Percentiles rank a stretch among this genome's conserved stretches.
phyloP scores from a whole-genome alignment of 2,888 invertebrate species.

The Ashinkailepas kermadecensis region DNA sequence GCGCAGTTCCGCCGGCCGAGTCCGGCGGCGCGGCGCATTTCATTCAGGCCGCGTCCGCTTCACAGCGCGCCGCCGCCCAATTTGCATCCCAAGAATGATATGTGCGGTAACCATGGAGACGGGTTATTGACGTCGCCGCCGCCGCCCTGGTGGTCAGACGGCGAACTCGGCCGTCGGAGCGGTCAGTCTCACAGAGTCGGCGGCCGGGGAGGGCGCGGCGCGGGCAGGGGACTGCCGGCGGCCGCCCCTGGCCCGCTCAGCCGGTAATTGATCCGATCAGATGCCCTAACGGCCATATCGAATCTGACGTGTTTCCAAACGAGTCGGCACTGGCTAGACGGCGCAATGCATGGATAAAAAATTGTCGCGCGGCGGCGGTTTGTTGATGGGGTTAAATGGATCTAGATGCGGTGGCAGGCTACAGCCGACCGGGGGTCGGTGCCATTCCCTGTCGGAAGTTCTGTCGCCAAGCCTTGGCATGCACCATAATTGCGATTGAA shows the following conservation, averaged over 20 bases:
- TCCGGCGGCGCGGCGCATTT: not conserved
- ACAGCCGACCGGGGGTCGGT: too few species aligned
- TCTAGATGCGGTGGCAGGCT: not conserved
- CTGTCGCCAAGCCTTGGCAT: too few species aligned
- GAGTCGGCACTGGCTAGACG: not conserved
- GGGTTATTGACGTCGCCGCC: slow-evolving; percentile 10
- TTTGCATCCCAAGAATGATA: slow-evolving; percentile 22
- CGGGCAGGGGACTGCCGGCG: not conserved
- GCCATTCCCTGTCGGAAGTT: too few species aligned
- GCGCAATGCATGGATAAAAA: not conserved
- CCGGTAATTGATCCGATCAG: slow-evolving; percentile 13
- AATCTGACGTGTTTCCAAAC: slow-evolving; percentile 5
- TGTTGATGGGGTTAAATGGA: not conserved
- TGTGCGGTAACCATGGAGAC: slow-evolving; percentile 20
- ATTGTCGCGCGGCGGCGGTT: not conserved
- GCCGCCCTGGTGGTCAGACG: slow-evolving; percentile 19
- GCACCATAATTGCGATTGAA: too few species aligned
- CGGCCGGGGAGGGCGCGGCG: not conserved
- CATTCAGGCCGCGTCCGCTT: slow-evolving; percentile 8
- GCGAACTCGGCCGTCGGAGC: not conserved
- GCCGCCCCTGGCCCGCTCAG: not conserved
- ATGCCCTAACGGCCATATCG: not conserved
- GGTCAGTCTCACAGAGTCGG: not conserved
- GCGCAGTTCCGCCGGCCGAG: not conserved
- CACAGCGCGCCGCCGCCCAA: slow-evolving; percentile 9